These are phyloP conservation scores for Theristicus caerulescens DNA, from an alignment of 2,113 vertebrate genomes.

Conservation along the genomic window DNA sequence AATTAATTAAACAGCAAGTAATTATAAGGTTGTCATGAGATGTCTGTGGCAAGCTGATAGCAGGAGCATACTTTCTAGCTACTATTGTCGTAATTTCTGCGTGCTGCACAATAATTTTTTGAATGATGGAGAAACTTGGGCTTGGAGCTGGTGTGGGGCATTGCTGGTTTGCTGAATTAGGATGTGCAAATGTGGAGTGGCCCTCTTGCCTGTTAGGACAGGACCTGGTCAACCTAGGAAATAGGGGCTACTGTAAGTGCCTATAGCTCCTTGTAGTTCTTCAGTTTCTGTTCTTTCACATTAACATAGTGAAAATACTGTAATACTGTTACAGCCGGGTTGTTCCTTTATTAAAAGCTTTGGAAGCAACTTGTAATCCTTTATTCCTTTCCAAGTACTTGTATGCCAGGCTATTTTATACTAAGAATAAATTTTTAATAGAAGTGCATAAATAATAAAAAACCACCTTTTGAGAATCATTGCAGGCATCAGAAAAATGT, in stretches of 20 bases:
- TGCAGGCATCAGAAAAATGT: background rate
- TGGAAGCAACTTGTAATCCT: background rate
- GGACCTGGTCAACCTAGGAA: background rate
- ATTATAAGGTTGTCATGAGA: background rate
- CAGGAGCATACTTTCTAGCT: background rate
- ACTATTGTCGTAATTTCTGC: background rate
- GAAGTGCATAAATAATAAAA: background rate
- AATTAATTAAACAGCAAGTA: background rate
- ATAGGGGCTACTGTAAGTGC: fast-evolving
- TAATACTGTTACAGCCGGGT: background rate
- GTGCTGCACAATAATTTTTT: background rate
- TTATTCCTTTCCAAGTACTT: background rate
- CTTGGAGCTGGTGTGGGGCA: background rate
- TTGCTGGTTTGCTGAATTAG: background rate
- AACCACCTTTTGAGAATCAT: background rate
- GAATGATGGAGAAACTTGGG: background rate
- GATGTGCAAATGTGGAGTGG: background rate
- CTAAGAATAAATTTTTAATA: background rate
- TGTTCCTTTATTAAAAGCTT: background rate
- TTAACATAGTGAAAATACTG: background rate
- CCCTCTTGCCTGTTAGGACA: background rate
- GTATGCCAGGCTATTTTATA: background rate
- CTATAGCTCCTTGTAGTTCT: background rate
- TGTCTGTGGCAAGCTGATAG: background rate
- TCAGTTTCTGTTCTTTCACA: background rate